Conservation (phyloP, 2,888 invertebrate species). For the Coleophora flavipennella region DNA sequence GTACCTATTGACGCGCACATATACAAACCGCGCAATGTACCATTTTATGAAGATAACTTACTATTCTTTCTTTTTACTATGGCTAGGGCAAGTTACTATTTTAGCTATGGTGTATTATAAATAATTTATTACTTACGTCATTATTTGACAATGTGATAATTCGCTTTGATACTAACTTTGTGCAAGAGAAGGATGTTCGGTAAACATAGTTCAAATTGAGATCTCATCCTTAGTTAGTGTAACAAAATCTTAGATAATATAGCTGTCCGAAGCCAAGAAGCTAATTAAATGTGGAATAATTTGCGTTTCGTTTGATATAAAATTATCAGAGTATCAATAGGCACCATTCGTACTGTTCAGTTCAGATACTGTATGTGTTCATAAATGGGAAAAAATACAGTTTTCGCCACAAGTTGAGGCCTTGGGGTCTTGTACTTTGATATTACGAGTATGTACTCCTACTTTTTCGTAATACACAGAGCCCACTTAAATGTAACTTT, state of each 20-base stretch:
- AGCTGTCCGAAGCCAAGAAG: constrained; percentile 66
- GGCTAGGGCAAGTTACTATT: constrained; percentile 4
- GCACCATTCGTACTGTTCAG: too few relatives aligned
- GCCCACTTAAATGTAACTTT: too few relatives aligned
- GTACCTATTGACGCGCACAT: too few relatives aligned
- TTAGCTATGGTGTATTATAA: constrained; percentile 1
- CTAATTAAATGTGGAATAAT: constrained; percentile 31
- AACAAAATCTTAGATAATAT: constrained; percentile 60
- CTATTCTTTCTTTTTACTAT: too few relatives aligned
- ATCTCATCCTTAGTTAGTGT: constrained; percentile 67
- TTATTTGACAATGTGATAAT: constrained; percentile 49
- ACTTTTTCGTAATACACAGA: too few relatives aligned
- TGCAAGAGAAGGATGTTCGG: constrained; percentile 45
- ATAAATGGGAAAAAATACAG: too few relatives aligned
- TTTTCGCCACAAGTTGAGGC: too few relatives aligned
- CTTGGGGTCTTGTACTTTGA: too few relatives aligned
- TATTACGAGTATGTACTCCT: too few relatives aligned
- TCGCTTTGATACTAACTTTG: constrained; percentile 48
- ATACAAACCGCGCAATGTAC: too few relatives aligned
- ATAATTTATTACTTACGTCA: background rate
- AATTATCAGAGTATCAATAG: background rate
- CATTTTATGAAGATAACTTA: too few relatives aligned
- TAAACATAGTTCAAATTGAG: constrained; percentile 67
- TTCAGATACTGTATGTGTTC: too few relatives aligned
- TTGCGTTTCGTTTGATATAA: constrained; percentile 15